Base-by-base conservation (phyloP, 2,113 vertebrate species). In the Oostethus manadensis region DNA sequence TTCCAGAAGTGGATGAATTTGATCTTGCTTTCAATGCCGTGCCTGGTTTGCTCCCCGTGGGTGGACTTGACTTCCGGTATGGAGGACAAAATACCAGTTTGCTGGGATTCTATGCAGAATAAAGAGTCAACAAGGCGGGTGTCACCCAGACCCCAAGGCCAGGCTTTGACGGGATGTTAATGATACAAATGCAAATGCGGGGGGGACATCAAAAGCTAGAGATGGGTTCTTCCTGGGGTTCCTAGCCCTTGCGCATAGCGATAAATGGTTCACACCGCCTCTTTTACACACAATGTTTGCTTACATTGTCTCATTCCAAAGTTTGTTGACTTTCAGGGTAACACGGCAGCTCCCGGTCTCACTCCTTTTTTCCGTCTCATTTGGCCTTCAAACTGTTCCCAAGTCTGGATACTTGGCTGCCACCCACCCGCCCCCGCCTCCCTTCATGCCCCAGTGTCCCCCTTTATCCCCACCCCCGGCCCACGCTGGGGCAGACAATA, bases 401-500 rank as follows among this genome's bases (percentile, higher is more conserved):
- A 67, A 73, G 74, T 85, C 73, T 78, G 54, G 55, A 71, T 70
- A 67, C 77, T 74, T 75, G 74, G 87, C 84, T 84, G 80, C 78
- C 64, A 75, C 71, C 62, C 60, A 53, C 20, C 74, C 57, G 44
- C 16, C 1, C 60, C 66, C 68, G 13, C 38, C 13, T 42, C 38
- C 38, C 38, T 42, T 42, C 38, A 14, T 42, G 2, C 63, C 66
- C 70, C 60, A 77, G 64, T 66, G 47, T 11, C 29, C 53, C 50
- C 51, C 70, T 45, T 66, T 44, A 13, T 66, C 56, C 58, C 10
- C 8, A 42, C 21, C 49, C 64, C 51, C 8, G 35, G 51, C 80
- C 76, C 87, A 81, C 60, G 82, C 86, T 81, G 88, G 60, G 73
- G 59, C 53, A 71, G 59, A 89, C 86, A 89, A 89, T 84, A 59